Conservation (phyloP, 2,888 invertebrate genomes). For the Xylocampa areola region DNA sequence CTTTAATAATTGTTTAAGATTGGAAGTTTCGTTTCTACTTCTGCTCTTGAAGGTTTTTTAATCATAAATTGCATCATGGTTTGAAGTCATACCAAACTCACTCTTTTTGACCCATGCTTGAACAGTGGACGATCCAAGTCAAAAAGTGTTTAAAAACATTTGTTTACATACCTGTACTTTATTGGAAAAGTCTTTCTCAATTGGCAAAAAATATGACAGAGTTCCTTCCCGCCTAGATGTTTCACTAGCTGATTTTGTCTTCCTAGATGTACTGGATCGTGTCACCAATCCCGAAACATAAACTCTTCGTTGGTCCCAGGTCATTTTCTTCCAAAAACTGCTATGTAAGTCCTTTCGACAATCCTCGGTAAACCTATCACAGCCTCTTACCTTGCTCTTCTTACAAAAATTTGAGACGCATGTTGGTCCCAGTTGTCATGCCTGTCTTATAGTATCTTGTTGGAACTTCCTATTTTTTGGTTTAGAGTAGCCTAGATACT, state of each 20-base stretch:
- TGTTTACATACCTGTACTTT: conserved; percentile 16
- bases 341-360: conserved; percentile 1
- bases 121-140: conserved; percentile 14
- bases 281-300: conserved; percentile 6
- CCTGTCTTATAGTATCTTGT: background rate
- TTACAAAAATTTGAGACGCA: background rate
- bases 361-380: background rate
- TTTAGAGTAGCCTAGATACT: too few relatives aligned
- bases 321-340: conserved; percentile 20
- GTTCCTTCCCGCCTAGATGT: conserved; percentile 9
- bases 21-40: conserved; percentile 1
- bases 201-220: conserved; percentile 7
- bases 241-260: conserved; percentile 1
- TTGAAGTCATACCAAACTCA: conserved; percentile 9
- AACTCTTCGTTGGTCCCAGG: conserved; percentile 19
- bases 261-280: conserved; percentile 7
- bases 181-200: background rate
- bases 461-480: conserved; percentile 4
- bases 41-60: background rate
- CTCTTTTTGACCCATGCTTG: conserved; percentile 10
- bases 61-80: conserved; percentile 1
- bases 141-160: conserved; percentile 21
- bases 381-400: background rate
- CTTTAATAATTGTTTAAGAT: conserved; percentile 8
- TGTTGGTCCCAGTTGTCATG: background rate